These are phyloP conservation scores for Pseudochirops corinnae DNA, from an alignment of 2,797 vertebrate species.

Conservation along the genomic window DNA sequence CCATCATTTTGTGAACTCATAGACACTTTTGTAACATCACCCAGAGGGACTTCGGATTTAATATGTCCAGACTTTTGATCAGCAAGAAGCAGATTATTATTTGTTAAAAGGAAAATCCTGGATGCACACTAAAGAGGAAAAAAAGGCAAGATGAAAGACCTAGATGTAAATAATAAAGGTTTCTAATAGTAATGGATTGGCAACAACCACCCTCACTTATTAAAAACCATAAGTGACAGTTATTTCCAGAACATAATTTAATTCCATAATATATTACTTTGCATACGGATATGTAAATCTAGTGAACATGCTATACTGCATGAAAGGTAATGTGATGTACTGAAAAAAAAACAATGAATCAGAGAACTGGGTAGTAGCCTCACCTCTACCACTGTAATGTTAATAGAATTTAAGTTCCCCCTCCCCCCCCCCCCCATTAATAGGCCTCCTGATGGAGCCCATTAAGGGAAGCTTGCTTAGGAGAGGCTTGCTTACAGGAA, in stretches of 20 bases:
- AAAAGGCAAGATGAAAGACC: not conserved
- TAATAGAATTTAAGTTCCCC: too few relatives aligned
- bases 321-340: not conserved
- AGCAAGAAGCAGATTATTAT: constrained; percentile 94
- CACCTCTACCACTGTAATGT: not conserved
- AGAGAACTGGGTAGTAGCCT: not conserved
- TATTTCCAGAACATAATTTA: not conserved
- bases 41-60: constrained; percentile 94
- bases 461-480: too few relatives aligned
- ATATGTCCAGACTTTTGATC: constrained; percentile 98
- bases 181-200: not conserved
- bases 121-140: constrained; percentile 89
- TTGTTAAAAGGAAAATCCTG: constrained; percentile 96
- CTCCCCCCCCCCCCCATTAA: too few relatives aligned
- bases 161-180: not conserved
- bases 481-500: too few relatives aligned
- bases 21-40: constrained; percentile 94
- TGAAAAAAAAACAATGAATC: not conserved
- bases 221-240: not conserved
- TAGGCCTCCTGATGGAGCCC: too few relatives aligned
- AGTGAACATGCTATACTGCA: not conserved
- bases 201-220: not conserved
- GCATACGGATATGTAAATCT: not conserved
- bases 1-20: constrained; percentile 96
- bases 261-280: not conserved